Percentiles rank a stretch among this genome's conserved stretches.
Conservation (phyloP, 2,113 vertebrate genomes). For the Heterochromis multidens region DNA sequence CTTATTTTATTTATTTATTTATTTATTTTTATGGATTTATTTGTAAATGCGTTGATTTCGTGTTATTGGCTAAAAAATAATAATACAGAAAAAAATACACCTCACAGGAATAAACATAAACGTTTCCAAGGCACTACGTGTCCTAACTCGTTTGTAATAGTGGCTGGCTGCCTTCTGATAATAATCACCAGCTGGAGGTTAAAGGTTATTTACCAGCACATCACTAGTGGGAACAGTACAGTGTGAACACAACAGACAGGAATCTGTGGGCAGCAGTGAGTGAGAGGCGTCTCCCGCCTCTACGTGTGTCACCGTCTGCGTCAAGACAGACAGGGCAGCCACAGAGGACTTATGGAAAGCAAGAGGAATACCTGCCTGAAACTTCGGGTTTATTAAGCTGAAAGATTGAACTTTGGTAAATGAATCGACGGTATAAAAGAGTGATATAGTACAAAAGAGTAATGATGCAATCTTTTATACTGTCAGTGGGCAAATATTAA, state of each 20-base stretch:
- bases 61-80: neutral
- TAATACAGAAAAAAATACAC: neutral
- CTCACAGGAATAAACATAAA: neutral
- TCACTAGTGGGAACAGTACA: neutral
- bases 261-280: slow-evolving; percentile 27
- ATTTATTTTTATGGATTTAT: neutral
- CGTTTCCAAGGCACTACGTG: neutral
- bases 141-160: neutral
- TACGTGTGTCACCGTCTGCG: slow-evolving; percentile 57
- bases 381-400: neutral
- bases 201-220: slow-evolving; percentile 14
- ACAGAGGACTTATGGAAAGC: neutral
- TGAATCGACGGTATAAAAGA: neutral
- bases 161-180: neutral
- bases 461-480: neutral
- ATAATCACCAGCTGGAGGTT: slow-evolving; percentile 1
- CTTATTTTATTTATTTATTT: neutral
- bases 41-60: neutral
- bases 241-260: slow-evolving; percentile 21
- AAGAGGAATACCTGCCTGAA: neutral
- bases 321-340: slow-evolving; percentile 33
- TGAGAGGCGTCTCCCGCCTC: slow-evolving; percentile 31
- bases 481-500: neutral
- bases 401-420: too few relatives aligned
- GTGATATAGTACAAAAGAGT: neutral